A percentile compares a stretch with the other conserved stretches of the same genome.
Conservation (phyloP, 2,113 vertebrate species). For the Scatophagus argus region DNA sequence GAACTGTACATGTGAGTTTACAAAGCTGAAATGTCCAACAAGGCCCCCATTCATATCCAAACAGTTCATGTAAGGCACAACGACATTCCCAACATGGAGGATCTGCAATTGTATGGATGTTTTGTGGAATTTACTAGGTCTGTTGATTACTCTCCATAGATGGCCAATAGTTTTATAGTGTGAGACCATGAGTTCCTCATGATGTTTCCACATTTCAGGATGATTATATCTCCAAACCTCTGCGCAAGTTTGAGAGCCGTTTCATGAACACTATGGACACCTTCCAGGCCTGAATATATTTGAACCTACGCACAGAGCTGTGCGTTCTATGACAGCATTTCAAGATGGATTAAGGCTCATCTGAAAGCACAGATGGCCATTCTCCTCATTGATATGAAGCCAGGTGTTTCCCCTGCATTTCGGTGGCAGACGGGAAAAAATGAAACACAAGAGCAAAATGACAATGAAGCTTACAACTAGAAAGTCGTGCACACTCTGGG, state of each 20-base stretch:
- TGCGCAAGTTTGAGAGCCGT: not conserved
- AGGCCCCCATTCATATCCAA: not conserved
- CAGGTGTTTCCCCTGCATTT: not conserved
- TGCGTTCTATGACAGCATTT: not conserved
- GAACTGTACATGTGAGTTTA: not conserved
- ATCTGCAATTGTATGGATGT: not conserved
- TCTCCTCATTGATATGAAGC: not conserved
- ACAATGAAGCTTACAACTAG: not conserved
- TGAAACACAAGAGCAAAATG: slow-evolving; percentile 18
- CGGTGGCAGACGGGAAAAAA: not conserved
- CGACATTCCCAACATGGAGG: not conserved
- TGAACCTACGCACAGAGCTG: not conserved
- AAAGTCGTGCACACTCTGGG: slow-evolving; percentile 5
- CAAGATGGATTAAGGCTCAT: not conserved
- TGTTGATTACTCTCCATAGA: not conserved
- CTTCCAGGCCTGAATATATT: not conserved
- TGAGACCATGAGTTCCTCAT: not conserved
- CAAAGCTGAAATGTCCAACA: slow-evolving; percentile 5
- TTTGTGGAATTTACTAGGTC: not conserved
- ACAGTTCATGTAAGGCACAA: not conserved
- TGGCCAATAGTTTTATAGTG: not conserved
- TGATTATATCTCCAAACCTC: not conserved
- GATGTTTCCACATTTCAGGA: not conserved
- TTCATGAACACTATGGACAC: not conserved
- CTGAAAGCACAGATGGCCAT: slow-evolving; percentile 10